Evolutionary conservation across 1,140 invertebrate species (phyloP).

Genomic region (Anastatus disparis): DNA sequence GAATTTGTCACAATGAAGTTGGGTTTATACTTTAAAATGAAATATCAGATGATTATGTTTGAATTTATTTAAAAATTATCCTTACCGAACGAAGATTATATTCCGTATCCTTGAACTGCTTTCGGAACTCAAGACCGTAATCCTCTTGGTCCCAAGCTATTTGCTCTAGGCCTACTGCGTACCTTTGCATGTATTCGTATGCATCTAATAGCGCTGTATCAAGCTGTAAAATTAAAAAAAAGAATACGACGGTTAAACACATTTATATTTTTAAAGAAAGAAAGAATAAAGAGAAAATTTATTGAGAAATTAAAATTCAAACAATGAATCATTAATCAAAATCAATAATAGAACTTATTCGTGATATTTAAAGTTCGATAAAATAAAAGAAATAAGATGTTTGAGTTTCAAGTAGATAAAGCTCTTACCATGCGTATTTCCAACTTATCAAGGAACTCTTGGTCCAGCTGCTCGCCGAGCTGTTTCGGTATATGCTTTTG

Average conservation of each 20-base stretch:
- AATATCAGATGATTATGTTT: too few relatives aligned
- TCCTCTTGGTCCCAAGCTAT: conserved; percentile 73
- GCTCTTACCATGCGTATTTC: conserved; percentile 61
- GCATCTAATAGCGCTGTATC: conserved; percentile 67
- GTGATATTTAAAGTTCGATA: conserved; percentile 6
- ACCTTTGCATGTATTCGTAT: conserved; percentile 73
- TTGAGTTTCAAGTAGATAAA: background rate
- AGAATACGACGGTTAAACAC: background rate
- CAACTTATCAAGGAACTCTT: conserved; percentile 62
- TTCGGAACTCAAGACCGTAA: conserved; percentile 63
- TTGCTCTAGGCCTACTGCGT: conserved; percentile 76
- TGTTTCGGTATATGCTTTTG: conserved; percentile 65
- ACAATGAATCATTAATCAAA: background rate
- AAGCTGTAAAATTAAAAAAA: conserved; percentile 60
- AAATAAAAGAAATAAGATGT: too few relatives aligned
- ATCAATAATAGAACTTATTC: background rate
- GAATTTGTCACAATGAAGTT: too few relatives aligned
- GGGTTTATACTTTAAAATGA: too few relatives aligned
- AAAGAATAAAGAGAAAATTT: too few relatives aligned
- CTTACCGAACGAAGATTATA: conserved; percentile 69
- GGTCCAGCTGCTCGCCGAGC: conserved; percentile 60
- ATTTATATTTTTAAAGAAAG: background rate
- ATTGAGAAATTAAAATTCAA: background rate
- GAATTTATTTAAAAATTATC: too few relatives aligned
- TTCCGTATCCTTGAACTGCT: conserved; percentile 70